phyloP scores from a whole-genome alignment of 2,113 vertebrate genomes.

The Tapirus terrestris region DNA sequence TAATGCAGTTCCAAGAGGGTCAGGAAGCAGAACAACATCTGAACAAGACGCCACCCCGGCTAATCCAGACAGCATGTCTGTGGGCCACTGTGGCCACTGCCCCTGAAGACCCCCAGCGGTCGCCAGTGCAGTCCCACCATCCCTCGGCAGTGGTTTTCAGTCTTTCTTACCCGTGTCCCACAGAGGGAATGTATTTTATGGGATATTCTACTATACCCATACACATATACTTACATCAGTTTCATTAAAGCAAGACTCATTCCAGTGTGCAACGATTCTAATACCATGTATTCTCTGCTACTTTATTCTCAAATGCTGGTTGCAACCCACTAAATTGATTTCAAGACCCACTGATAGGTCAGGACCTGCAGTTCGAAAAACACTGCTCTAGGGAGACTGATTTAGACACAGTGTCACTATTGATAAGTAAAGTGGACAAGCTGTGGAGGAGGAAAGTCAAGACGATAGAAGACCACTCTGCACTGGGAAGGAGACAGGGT shows the following conservation, averaged over 20 bases:
- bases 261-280: background rate
- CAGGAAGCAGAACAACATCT: background rate
- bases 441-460: background rate
- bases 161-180: background rate
- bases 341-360: background rate
- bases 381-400: background rate
- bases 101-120: background rate
- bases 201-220: background rate
- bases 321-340: background rate
- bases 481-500: background rate
- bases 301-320: background rate
- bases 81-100: background rate
- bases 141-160: background rate
- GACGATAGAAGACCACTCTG: background rate
- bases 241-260: background rate
- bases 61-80: background rate
- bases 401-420: background rate
- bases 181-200: background rate
- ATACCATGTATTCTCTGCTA: background rate
- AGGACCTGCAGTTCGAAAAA: constrained; percentile 1
- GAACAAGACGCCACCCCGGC: background rate
- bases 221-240: background rate
- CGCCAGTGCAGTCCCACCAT: background rate
- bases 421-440: background rate
- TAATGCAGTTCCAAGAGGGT: background rate